Evolutionary conservation across 2,113 vertebrate genomes (phyloP).

Genomic region (Tragelaphus imberbis): DNA sequence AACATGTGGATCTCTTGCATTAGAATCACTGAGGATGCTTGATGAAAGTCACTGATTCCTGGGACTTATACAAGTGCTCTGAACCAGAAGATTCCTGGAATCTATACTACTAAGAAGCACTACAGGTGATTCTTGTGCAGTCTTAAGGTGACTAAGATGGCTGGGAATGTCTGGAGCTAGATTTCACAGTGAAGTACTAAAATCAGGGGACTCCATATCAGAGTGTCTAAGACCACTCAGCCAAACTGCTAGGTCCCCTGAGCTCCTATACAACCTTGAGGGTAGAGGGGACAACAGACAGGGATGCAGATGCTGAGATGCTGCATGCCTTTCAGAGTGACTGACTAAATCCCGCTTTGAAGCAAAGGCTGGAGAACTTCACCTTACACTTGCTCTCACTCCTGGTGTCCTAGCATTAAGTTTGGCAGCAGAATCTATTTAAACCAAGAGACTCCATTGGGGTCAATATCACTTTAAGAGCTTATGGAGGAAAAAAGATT

Average conservation of each 20-base stretch:
- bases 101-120: not conserved
- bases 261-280: not conserved
- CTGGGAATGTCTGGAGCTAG: not conserved
- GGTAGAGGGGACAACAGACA: not conserved
- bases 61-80: not conserved
- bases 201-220: not conserved
- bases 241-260: not conserved
- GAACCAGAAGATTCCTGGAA: not conserved
- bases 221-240: not conserved
- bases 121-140: not conserved
- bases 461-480: slow-evolving; percentile 10
- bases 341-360: not conserved
- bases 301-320: not conserved
- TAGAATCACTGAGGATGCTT: not conserved
- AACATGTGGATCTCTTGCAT: not conserved
- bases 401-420: not conserved
- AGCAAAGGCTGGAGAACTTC: not conserved
- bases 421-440: not conserved
- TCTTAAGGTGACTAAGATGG: not conserved
- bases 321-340: not conserved
- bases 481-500: not conserved
- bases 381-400: not conserved
- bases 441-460: not conserved
- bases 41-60: not conserved
- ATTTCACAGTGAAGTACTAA: not conserved